These are phyloP conservation scores for Apamea monoglypha DNA, from an alignment of 2,888 invertebrate genomes.

Conservation along the genomic window DNA sequence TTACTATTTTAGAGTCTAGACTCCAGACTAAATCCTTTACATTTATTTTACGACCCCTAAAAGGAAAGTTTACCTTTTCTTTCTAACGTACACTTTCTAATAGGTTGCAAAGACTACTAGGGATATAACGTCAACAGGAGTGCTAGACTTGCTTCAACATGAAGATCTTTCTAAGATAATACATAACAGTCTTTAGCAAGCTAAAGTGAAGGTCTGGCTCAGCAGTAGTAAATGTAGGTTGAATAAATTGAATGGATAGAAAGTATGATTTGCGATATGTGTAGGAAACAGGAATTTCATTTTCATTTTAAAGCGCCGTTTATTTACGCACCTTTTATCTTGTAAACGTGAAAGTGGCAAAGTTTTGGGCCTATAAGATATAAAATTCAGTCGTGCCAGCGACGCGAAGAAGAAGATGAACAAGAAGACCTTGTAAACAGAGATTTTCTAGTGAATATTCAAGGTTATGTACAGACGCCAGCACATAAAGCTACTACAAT, in stretches of 20 bases:
- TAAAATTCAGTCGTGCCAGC: no score
- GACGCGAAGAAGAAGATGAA: no score
- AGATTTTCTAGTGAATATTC: not conserved
- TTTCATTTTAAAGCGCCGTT: not conserved
- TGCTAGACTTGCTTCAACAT: not conserved
- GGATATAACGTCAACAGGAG: not conserved
- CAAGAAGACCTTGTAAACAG: no score
- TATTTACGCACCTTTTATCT: not conserved
- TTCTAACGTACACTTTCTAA: not conserved
- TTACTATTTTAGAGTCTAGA: no score
- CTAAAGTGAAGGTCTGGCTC: not conserved
- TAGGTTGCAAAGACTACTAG: not conserved
- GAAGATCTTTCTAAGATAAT: conserved; percentile 21
- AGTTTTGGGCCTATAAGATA: no score
- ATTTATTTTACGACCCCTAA: not conserved
- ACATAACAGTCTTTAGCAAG: not conserved
- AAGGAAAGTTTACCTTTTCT: not conserved
- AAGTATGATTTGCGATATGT: conserved; percentile 33
- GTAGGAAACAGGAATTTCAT: conserved; percentile 5
- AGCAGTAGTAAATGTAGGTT: not conserved
- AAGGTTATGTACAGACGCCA: no score
- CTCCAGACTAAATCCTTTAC: no score
- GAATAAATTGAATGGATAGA: conserved; percentile 24
- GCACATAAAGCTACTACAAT: no score
- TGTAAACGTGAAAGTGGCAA: no score